Evolutionary conservation across 1,140 invertebrate species (phyloP).

Genomic region (Drosophila elegans): DNA sequence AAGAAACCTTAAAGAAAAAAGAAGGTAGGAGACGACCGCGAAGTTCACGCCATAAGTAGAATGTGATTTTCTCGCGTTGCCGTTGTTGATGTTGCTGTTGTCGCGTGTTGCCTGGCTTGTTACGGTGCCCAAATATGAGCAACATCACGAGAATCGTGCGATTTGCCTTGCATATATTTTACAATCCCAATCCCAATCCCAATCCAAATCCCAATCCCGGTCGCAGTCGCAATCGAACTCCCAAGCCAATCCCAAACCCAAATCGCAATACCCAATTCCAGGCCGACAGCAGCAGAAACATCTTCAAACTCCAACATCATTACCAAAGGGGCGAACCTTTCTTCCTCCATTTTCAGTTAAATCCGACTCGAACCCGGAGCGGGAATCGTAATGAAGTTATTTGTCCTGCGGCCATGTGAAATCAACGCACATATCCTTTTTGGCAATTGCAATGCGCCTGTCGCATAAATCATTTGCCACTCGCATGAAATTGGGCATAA

Average conservation of each 20-base stretch:
- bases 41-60: constrained; percentile 83
- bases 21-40: constrained; percentile 53
- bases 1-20: constrained; percentile 21
- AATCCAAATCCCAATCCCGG: constrained; percentile 15
- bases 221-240: constrained; percentile 21
- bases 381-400: constrained; percentile 77
- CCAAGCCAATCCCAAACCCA: constrained; percentile 42
- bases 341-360: constrained; percentile 7
- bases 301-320: constrained; percentile 53
- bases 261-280: constrained; percentile 61
- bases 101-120: constrained; percentile 78
- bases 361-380: constrained; percentile 14
- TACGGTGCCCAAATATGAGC: constrained; percentile 81
- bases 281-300: constrained; percentile 45
- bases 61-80: constrained; percentile 77
- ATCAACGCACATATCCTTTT: constrained; percentile 83
- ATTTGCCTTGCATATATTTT: constrained; percentile 82
- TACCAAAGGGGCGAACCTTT: constrained; percentile 62
- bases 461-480: constrained; percentile 82
- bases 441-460: constrained; percentile 80
- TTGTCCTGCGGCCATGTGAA: constrained; percentile 78
- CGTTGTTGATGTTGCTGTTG: constrained; percentile 55
- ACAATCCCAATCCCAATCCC: constrained; percentile 56
- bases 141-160: constrained; percentile 83
- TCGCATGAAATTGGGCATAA: constrained; percentile 83